Base-by-base conservation (phyloP, 2,888 invertebrate species). In the Diloba caeruleocephala region DNA sequence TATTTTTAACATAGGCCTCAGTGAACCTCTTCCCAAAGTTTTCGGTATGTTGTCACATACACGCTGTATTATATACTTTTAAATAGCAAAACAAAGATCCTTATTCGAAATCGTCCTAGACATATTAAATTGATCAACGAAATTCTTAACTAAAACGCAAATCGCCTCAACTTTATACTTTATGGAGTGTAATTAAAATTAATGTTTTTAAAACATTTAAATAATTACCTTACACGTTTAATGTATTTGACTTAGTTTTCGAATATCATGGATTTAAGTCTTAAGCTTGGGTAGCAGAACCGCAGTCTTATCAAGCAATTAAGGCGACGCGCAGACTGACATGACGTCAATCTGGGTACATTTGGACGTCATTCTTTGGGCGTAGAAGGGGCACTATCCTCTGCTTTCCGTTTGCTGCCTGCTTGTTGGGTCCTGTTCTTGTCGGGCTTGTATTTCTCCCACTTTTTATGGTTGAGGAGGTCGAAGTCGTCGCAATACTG, bases 381-480 rank as follows among this genome's bases (percentile, higher is more conserved):
- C 0, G 89, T 82, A 0, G 89, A 76, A 0, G 90, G 86, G 0
- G 85, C 62, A 15, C 82, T 89, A 7, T 93, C 94, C 0, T 94
- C 93, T 0, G 94, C 94, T 87, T 94, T 94, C 28, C 93, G 66
- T 52, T 93, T 94, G 39, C 88, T 92, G 0, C 88, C 90, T 0
- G 87, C 88, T 2, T 89, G 85, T 6, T 85, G 87, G 0, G 62
- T 70, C 48, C 70, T 51, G 12, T 79, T 84, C 51, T 82, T 92
- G 13, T 92, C 91, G 0, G 95, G 94, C 76, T 94, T 95, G 61
- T 96, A 97, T 78, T 95, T 96, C 86, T 98, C 98, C 99, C 99
- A 99, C 76, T 97, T 96, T 74, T 96, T 96, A 85, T 99, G 99
- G 80, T 99, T 98, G 0, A 99, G 92, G 1, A 93, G 92, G 44